Base-by-base conservation (phyloP, 2,113 vertebrate genomes). In the Vombatus ursinus region DNA sequence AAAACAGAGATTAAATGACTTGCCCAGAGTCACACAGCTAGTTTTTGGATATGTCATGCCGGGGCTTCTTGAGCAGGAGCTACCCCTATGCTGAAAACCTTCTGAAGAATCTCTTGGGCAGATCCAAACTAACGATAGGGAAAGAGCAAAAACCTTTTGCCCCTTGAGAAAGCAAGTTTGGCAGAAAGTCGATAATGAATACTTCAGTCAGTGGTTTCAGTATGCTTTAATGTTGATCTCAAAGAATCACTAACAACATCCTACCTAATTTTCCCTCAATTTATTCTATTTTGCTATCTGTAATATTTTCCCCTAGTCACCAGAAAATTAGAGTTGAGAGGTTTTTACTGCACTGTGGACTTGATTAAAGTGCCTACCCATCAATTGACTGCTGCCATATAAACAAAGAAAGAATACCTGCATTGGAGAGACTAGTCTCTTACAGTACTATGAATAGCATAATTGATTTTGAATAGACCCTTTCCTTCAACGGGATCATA, bases 171-270 rank as follows among this genome's bases (percentile, higher is more conserved):
- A 84, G 22, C 19, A 2, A 23, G 7, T 84, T 84, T 84, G 68
- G 37, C 31, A 68, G 57, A 68, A 68, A 37, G 31, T 84, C 19
- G 7, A 8, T 84, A 84, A 84, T 77, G 68, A 44, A 44, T 77
- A 22, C 68, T 77, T 91, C 54, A 95, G 89, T 50, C 96, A 94
- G 94, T 89, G 12, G 92, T 14, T 95, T 61, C 31, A 52, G 90
- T 90, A 96, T 89, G 19, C 68, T 84, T 84, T 84, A 84, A 44
- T 44, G n/a, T 84, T 44, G n/a, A 23, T 84, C 37, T 77, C 68
- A 84, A 84, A 84, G 68, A 84, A 84, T 44, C 68, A 22, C 68
- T 84, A 44, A 84, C 68, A 84, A 84, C 44, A 44, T 84, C n/a
- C n/a, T 44, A 84, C 19, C n/a, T 84, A 84, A 84, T 84, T 84